These are phyloP conservation scores for Tortricodes alternella DNA, from an alignment of 2,888 invertebrate species.

Conservation along the genomic window DNA sequence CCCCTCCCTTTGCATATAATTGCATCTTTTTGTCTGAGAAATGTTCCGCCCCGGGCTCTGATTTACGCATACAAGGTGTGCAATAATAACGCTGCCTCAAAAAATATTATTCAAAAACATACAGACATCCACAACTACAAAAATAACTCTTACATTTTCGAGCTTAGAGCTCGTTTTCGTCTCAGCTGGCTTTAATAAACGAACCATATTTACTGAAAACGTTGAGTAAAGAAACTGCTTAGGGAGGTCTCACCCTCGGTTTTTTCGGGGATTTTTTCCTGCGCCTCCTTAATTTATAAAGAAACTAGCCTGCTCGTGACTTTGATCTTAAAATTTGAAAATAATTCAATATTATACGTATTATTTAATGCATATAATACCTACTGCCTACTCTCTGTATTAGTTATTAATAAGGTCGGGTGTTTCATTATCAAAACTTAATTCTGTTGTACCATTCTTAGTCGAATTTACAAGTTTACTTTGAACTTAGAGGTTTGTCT, in stretches of 20 bases:
- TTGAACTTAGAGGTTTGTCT: no score
- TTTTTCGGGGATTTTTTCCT: slow-evolving; percentile 75
- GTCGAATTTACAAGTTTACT: no score
- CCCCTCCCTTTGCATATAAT: slow-evolving; percentile 74
- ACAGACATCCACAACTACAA: slow-evolving; percentile 38
- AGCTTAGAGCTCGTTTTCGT: slow-evolving; percentile 53
- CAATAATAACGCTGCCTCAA: slow-evolving; percentile 77
- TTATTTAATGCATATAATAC: background rate
- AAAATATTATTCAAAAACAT: slow-evolving; percentile 70
- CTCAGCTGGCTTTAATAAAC: slow-evolving; percentile 41
- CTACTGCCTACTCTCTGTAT: no score
- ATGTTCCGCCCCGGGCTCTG: slow-evolving; percentile 74
- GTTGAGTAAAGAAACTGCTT: slow-evolving; percentile 74
- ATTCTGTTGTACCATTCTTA: no score
- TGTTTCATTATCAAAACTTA: no score
- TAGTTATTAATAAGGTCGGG: no score
- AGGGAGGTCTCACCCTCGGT: slow-evolving; percentile 68
- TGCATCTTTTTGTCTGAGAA: slow-evolving; percentile 80
- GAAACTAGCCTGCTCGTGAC: slow-evolving; percentile 49
- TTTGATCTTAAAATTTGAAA: slow-evolving; percentile 25
- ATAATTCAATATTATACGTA: slow-evolving; percentile 8
- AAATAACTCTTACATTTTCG: slow-evolving; percentile 46
- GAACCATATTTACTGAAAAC: slow-evolving; percentile 72
- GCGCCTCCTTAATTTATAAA: slow-evolving; percentile 77
- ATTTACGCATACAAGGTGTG: slow-evolving; percentile 83